These are phyloP conservation scores for Ptyas mucosa DNA, from an alignment of 2,113 vertebrate species.

Conservation along the genomic window DNA sequence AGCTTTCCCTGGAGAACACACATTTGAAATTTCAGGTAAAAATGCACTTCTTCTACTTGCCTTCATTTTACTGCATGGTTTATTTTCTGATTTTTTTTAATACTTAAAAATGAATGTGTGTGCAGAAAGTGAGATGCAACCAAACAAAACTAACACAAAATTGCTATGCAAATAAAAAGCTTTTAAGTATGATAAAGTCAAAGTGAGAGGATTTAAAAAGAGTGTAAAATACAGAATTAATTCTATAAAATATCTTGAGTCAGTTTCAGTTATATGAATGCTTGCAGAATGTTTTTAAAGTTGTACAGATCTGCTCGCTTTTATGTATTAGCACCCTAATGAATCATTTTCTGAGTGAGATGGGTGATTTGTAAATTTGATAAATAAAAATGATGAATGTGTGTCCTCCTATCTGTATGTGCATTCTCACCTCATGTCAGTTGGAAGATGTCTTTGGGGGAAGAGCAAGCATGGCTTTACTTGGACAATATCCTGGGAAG, in stretches of 20 bases:
- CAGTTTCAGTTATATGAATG: neutral
- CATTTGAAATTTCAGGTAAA: slow-evolving; percentile 79
- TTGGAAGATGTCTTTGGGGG: neutral
- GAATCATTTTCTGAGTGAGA: neutral
- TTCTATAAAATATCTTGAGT: neutral
- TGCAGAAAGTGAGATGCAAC: slow-evolving; percentile 5
- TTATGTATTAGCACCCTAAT: neutral
- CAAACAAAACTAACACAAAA: slow-evolving; percentile 32
- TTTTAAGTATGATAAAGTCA: slow-evolving; percentile 40
- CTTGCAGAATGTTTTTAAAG: neutral
- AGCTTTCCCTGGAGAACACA: slow-evolving; percentile 87
- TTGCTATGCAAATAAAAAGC: slow-evolving; percentile 31
- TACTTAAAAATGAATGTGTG: slow-evolving; percentile 1
- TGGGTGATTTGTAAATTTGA: neutral
- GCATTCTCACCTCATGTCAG: no score
- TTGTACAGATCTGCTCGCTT: neutral
- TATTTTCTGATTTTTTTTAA: slow-evolving; percentile 3
- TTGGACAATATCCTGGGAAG: neutral
- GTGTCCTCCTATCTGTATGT: neutral
- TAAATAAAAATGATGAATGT: neutral
- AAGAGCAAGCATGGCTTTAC: neutral
- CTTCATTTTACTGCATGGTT: slow-evolving; percentile 48
- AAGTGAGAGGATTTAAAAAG: slow-evolving; percentile 27
- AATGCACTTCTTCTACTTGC: slow-evolving; percentile 5
- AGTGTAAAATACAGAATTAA: neutral